These are phyloP conservation scores for Neelides sp. DNA, from an alignment of 1,140 invertebrate genomes.

Conservation along the genomic window DNA sequence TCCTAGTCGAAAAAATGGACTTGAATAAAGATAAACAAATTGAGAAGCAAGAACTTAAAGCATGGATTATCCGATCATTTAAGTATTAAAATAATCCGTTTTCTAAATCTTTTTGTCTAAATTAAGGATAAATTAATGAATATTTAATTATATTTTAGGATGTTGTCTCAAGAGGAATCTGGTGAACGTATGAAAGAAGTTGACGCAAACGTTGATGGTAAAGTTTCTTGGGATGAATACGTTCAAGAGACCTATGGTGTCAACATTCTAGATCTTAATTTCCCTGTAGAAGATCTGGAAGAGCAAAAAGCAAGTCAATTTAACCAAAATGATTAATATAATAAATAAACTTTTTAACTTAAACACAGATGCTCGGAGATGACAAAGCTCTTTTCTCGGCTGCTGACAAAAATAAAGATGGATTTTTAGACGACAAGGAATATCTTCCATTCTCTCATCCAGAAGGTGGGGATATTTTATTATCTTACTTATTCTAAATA, in stretches of 20 bases:
- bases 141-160: slow-evolving; percentile 40
- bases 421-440: slow-evolving; percentile 59
- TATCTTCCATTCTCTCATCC: slow-evolving; percentile 84
- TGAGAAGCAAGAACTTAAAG: slow-evolving; percentile 66
- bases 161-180: slow-evolving; percentile 76
- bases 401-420: slow-evolving; percentile 77
- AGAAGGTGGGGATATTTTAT: too few species aligned
- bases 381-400: slow-evolving; percentile 74
- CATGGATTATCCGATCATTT: slow-evolving; percentile 89
- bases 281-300: slow-evolving; percentile 31
- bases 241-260: slow-evolving; percentile 64
- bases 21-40: slow-evolving; percentile 60
- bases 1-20: slow-evolving; percentile 79
- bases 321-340: neutral
- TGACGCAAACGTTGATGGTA: slow-evolving; percentile 67
- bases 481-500: too few species aligned
- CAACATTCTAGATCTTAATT: slow-evolving; percentile 40
- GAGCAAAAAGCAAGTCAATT: slow-evolving; percentile 28
- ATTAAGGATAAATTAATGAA: neutral
- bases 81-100: slow-evolving; percentile 41
- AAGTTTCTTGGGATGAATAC: slow-evolving; percentile 79
- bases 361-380: slow-evolving; percentile 43
- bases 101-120: slow-evolving; percentile 6
- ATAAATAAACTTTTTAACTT: slow-evolving; percentile 2
- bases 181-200: slow-evolving; percentile 71